Evolutionary conservation across 2,113 vertebrate species (phyloP), one percentile per base, ranked within the genome.

Genomic region (Thamnaconus septentrionalis): DNA sequence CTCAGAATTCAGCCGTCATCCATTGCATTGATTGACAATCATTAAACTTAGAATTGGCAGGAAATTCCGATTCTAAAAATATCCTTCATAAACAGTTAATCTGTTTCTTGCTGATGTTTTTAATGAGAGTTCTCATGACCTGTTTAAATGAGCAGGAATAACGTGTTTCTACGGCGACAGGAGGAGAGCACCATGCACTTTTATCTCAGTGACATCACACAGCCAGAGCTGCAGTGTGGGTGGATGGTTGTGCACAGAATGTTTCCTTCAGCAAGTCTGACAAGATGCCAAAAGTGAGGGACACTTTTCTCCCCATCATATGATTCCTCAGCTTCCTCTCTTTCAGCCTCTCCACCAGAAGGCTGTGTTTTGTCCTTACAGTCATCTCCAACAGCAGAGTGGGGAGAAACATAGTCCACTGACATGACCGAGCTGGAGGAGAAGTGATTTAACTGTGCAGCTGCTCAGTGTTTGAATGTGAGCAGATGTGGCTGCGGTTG

Each of bases 401-500:
- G 47, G 47, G 69, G 66, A 75, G 59, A 78, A 67, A 69, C 5
- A 59, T 50, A 52, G 43, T 50, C 6, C 52, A 70, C 68, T 59
- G 80, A 83, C 55, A 65, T 61, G 53, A 64, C 62, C 62, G 43
- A 73, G 76, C 69, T 76, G 48, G 46, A 75, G 65, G 47, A 44
- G 55, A 69, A 71, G 73, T 75, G 58, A 46, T 69, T 82, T 65
- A 61, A 77, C 70, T 69, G 66, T 59, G 54, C 59, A 59, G 44
- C 64, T 50, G 78, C 71, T 77, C 77, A 62, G 69, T 81, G 76
- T 31, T 31, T 31, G 18, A 31, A 31, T 31, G 18, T 31, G 75
- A 84, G 69, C 87, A 88, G 83, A 88, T 87, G 80, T 76, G 70
- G 62, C 62, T 81, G 84, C 58, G 86, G 86, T 86, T 85, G 85